Base-by-base conservation (phyloP, 2,113 vertebrate genomes). In the Hoplias malabaricus region DNA sequence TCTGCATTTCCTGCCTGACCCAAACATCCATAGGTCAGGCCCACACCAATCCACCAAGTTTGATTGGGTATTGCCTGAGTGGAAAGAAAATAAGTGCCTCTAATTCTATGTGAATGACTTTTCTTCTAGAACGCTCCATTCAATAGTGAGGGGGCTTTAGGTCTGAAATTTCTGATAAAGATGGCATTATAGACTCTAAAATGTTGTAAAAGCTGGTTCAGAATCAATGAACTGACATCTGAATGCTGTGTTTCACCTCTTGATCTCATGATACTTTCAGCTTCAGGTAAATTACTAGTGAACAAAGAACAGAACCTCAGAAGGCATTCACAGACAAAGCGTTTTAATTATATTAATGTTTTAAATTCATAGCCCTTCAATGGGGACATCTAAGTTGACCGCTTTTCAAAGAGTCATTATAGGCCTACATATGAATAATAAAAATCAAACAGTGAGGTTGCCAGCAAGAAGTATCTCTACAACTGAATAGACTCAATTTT, bases 1-100 rank as follows among this genome's bases (percentile, higher is more conserved):
- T 75, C 46, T 50, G 21, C 61, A 72, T 75, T 73, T 83, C 76
- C 80, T 61, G 73, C 54, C 71, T 69, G 57, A 63, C 73, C 74
- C 31, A 27, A 77, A 40, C 40, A 40, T 73, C 42, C 59, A 23
- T 69, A 62, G 42, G 62, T 77, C 65, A 81, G 57, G 73, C 69
- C 69, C 74, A 79, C 81, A 57, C 72, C 59, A 68, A 62, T 74
- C 56, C 25, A 43, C 72, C 56, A 69, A 62, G 65, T 79, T 74
- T 66, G 27, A 25, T 56, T 59, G 42, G 10, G 33, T 36, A 36
- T 36, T 9, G 29, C 8, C n/a, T n/a, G 5, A 14, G 31, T 48
- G 27, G 43, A 43, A 1, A 59, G 43, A 9, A 25, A 8, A 29
- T 57, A 31, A 40, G 69, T 69, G 67, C 5, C 34, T 31, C 56